phyloP scores from a whole-genome alignment of 2,113 vertebrate species.

The Amphiprion percula region DNA sequence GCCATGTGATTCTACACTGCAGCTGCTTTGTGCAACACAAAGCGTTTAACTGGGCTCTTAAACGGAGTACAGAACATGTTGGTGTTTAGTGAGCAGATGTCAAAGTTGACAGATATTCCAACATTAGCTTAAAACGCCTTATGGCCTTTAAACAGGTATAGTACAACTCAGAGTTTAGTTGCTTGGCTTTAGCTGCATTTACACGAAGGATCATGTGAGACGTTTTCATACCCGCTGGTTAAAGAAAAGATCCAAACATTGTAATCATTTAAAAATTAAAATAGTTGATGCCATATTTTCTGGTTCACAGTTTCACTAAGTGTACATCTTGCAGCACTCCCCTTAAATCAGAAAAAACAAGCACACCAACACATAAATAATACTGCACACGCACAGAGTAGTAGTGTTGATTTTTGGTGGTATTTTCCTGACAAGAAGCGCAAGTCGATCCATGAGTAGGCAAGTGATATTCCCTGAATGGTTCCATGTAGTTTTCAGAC shows the following conservation, averaged over 20 bases:
- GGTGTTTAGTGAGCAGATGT: not conserved
- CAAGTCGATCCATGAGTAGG: conserved; percentile 52
- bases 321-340: not conserved
- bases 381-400: conserved; percentile 41
- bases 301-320: not conserved
- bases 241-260: not conserved
- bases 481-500: conserved; percentile 39
- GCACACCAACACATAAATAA: conserved; percentile 4
- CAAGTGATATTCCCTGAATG: conserved; percentile 57
- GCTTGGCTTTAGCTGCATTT: not conserved
- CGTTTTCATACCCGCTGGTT: not conserved
- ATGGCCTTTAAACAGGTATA: too few species aligned
- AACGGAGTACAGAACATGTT: conserved; percentile 22
- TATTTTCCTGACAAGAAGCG: conserved; percentile 57
- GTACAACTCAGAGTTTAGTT: not conserved
- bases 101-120: too few species aligned
- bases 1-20: conserved; percentile 27
- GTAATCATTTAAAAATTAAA: not conserved
- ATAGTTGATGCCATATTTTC: not conserved
- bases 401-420: conserved; percentile 70
- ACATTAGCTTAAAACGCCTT: too few species aligned
- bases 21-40: conserved; percentile 54
- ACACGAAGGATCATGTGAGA: not conserved
- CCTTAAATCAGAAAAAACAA: conserved; percentile 10
- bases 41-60: conserved; percentile 9